These are phyloP conservation scores for Pogonomyrmex californicus DNA, from an alignment of 1,140 invertebrate species.

Conservation along the genomic window DNA sequence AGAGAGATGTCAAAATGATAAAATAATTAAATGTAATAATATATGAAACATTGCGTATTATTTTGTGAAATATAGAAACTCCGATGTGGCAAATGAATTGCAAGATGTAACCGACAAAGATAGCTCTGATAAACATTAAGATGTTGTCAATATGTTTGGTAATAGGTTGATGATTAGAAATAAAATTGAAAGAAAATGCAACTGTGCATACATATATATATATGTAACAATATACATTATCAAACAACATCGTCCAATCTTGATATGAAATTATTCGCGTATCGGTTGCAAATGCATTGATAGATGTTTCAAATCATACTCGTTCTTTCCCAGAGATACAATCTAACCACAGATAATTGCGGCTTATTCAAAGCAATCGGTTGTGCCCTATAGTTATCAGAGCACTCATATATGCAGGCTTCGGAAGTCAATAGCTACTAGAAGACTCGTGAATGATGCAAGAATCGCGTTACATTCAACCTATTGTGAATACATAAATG, in stretches of 20 bases:
- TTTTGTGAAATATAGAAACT: not conserved
- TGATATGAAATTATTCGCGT: not conserved
- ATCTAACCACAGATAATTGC: slow-evolving; percentile 43
- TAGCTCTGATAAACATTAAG: not conserved
- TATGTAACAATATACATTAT: not conserved
- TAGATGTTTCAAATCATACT: slow-evolving; percentile 21
- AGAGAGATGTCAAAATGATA: slow-evolving; percentile 11
- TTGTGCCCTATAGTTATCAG: not conserved
- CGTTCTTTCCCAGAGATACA: slow-evolving; percentile 17
- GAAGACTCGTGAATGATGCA: slow-evolving; percentile 25
- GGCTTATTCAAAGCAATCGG: slow-evolving; percentile 42
- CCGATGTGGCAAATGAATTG: not conserved
- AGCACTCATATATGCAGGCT: not conserved
- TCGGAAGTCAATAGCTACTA: not conserved
- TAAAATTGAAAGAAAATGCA: not conserved
- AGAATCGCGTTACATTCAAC: not conserved
- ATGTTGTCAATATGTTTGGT: not conserved
- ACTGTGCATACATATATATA: no score
- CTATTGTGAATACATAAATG: not conserved
- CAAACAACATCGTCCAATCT: not conserved
- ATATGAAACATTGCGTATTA: not conserved
- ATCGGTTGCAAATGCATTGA: slow-evolving; percentile 18
- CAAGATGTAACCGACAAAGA: not conserved
- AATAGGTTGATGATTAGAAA: slow-evolving; percentile 4
- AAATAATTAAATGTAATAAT: slow-evolving; percentile 24